Evolutionary conservation across 2,113 vertebrate genomes (phyloP), one percentile per base, ranked within the genome.

Genomic region (Gambusia holbrooki): DNA sequence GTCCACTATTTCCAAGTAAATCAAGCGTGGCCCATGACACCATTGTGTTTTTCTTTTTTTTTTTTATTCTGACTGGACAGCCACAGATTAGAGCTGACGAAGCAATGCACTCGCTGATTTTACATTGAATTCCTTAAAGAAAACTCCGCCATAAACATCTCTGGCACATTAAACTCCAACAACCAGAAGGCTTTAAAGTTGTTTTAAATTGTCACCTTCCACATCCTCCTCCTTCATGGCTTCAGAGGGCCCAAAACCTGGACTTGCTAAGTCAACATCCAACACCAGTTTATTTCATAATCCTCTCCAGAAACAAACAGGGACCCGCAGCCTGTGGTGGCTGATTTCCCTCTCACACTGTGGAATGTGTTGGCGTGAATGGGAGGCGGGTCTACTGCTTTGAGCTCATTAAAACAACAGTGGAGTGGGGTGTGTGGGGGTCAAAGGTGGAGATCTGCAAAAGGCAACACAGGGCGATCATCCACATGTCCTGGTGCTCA

Each of bases 331-430:
- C 30, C 13, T 10, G 2, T 12, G 42, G 84, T 71, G 48, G 74
- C 48, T 63, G 83, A 45, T 14, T 19, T 25, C 77, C 61, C 71
- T 81, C 54, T 87, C 51, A 77, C 88, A 62, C 48, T 76, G 81
- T 78, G 91, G 91, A 93, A 92, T 93, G 92, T 83, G 89, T 84
- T 1, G 66, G 77, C 73, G 67, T 90, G 86, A 89, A 90, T 85
- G 40, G 79, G 84, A 83, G 90, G 86, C 27, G 78, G 83, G 73
- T 54, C 77, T 54, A 72, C 81, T 30, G 66, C 84, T 82, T 25
- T 74, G 79, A 84, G 81, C 87, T 88, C 81, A 81, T 88, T 90
- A 87, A 83, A 91, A 75, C 77, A 80, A 71, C 80, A 82, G 69
- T 7, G 58, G 62, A 79, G 72, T 11, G 42, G 48, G 13, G 87